Base-by-base conservation (phyloP, 1,140 invertebrate genomes). In the Galleria mellonella region DNA sequence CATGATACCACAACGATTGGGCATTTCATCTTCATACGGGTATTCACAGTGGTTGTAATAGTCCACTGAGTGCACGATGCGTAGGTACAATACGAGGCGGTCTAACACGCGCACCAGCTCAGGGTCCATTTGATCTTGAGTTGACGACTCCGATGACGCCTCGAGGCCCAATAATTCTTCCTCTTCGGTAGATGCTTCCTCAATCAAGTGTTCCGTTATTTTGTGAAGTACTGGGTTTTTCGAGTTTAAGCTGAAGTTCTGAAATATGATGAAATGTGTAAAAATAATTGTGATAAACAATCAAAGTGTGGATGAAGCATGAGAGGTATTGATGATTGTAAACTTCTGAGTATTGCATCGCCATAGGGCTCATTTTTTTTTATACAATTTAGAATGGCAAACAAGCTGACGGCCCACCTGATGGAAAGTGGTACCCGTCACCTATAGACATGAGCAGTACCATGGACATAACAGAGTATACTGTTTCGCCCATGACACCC, bases 21-120 rank as follows among this genome's bases (percentile, higher is more conserved):
- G 98, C 98, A 99, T 99, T 74, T 98, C 97, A 83, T 99, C 98
- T 87, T 99, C 98, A 72, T 98, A 98, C 0, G 97, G 96, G 88
- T 99, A 99, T 68, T 99, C 98, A 65, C 95, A 97, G 63, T 98
- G 96, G 86, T 98, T 98, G 77, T 99, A 99, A 74, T 98, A 99
- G 84, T 99, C 98, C 33, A 99, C 94, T 0, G 97, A 99, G 86
- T 99, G 97, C 0, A 99, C 98, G 33, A 99, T 91, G 28, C 98
- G 91, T 51, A 99, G 84, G 76, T 99, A 99, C 7, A 99, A 81
- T 27, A 99, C 90, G 31, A 99, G 89, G 28, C 92, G 84, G 70
- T 91, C 90, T 17, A 89, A 55, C 54, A 97, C 96, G 9, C 48
- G 91, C 87, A 64, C 89, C 83, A 64, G 88, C 84, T 59, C 86